phyloP scores from a whole-genome alignment of 2,113 vertebrate genomes.

The Macquaria australasica region DNA sequence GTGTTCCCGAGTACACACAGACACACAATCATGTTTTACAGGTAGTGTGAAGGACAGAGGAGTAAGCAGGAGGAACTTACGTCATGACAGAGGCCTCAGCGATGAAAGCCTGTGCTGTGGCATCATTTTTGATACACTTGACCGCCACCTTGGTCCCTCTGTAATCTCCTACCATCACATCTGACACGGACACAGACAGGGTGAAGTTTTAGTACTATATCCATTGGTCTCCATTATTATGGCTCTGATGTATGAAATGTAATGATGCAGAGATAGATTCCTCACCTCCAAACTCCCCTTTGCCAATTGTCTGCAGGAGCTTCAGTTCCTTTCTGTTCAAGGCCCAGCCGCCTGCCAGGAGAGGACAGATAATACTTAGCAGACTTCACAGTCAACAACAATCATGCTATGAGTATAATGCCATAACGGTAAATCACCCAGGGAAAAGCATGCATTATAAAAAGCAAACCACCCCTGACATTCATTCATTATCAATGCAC shows the following conservation, averaged over 20 bases:
- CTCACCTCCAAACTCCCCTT: constrained; percentile 98
- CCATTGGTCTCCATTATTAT: neutral
- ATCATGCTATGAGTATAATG: neutral
- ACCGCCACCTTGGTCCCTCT: constrained; percentile 96
- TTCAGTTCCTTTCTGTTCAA: constrained; percentile 96
- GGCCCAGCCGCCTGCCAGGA: constrained; percentile 92
- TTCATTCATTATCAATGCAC: neutral
- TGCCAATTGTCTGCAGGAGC: constrained; percentile 93
- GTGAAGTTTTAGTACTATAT: neutral
- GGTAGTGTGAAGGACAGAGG: neutral
- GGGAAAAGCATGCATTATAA: neutral
- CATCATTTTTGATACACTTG: constrained; percentile 98
- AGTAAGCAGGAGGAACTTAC: constrained; percentile 80
- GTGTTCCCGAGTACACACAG: neutral
- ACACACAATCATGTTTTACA: neutral
- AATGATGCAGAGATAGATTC: neutral
- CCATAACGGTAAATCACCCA: neutral
- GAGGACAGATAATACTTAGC: constrained; percentile 12
- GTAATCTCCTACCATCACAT: constrained; percentile 91
- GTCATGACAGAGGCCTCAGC: constrained; percentile 98
- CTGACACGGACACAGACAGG: constrained; percentile 43
- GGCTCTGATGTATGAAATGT: neutral
- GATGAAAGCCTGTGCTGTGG: constrained; percentile 96
- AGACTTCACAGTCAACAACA: neutral
- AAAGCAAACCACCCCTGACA: neutral